Evolutionary conservation across 2,797 vertebrate species (phyloP).

Genomic region (Argyrosomus regius): DNA sequence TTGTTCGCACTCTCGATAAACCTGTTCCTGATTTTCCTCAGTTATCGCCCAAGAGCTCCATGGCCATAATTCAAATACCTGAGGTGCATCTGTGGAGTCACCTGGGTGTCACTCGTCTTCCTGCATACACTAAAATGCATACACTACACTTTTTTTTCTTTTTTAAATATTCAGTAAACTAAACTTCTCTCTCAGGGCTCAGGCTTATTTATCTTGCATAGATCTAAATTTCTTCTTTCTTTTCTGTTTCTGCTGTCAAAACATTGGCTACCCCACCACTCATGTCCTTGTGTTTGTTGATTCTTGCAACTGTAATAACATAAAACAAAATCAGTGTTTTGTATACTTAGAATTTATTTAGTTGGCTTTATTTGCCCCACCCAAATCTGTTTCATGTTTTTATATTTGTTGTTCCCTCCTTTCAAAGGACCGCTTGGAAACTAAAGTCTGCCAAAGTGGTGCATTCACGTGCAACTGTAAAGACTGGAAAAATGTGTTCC

Average conservation of each 20-base stretch:
- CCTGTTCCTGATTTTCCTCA: slow-evolving; percentile 67
- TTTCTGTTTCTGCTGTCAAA: not conserved
- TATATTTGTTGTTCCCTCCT: not conserved
- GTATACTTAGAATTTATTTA: too few relatives aligned
- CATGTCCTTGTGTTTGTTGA: too few relatives aligned
- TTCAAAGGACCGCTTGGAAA: not conserved
- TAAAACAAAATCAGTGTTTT: too few relatives aligned
- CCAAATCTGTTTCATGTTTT: not conserved
- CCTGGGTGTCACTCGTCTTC: slow-evolving; percentile 2
- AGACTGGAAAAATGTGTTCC: not conserved
- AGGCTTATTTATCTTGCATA: not conserved
- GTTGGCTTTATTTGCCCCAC: not conserved
- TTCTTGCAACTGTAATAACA: too few relatives aligned
- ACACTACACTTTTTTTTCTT: not conserved
- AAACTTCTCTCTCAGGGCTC: not conserved
- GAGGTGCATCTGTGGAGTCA: slow-evolving; percentile 18
- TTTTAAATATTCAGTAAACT: not conserved
- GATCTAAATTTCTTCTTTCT: not conserved
- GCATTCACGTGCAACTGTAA: not conserved
- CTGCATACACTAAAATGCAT: not conserved
- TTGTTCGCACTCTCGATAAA: slow-evolving; percentile 62
- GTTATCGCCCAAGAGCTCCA: slow-evolving; percentile 24
- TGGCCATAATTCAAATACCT: slow-evolving; percentile 65
- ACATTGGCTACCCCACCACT: too few relatives aligned
- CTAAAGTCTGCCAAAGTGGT: not conserved